A percentile compares a stretch with the other conserved stretches of the same genome.
Evolutionary conservation across 2,888 invertebrate species (phyloP).

Genomic region (Panzeria rudis): DNA sequence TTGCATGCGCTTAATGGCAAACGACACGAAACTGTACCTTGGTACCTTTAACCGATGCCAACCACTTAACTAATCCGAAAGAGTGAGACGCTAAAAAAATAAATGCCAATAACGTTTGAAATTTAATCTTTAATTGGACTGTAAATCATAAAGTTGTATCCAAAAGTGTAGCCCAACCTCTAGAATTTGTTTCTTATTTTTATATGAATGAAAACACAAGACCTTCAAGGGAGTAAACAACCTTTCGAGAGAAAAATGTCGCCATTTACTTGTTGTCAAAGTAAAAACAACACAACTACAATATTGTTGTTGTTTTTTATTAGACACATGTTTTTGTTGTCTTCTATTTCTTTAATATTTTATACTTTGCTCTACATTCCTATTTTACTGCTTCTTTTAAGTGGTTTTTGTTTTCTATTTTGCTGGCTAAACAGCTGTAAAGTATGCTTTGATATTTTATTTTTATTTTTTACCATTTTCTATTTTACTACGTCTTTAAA

Average conservation of each 20-base stretch:
- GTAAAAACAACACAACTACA: background rate
- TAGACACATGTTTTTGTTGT: constrained; percentile 24
- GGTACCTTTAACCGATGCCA: too few relatives aligned
- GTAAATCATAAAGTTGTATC: too few relatives aligned
- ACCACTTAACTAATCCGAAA: too few relatives aligned
- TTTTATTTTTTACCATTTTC: background rate
- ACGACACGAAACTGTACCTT: too few relatives aligned
- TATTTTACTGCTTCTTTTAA: background rate
- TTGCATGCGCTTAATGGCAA: too few relatives aligned
- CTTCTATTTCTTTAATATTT: background rate
- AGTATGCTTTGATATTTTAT: constrained; percentile 50
- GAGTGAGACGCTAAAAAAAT: too few relatives aligned
- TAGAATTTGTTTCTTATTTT: too few relatives aligned
- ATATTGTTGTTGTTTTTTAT: background rate
- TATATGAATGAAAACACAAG: too few relatives aligned
- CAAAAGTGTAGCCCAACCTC: too few relatives aligned
- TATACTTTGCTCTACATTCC: constrained; percentile 8
- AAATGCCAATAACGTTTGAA: too few relatives aligned
- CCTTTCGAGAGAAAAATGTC: constrained; percentile 1
- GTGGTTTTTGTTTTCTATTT: background rate
- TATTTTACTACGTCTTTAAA: constrained; percentile 2
- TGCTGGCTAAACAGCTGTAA: constrained; percentile 57
- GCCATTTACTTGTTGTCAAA: background rate
- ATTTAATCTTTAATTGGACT: too few relatives aligned
- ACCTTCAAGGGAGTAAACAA: background rate